Evolutionary conservation across 1,140 invertebrate genomes (phyloP).

Genomic region (Ostrea edulis): DNA sequence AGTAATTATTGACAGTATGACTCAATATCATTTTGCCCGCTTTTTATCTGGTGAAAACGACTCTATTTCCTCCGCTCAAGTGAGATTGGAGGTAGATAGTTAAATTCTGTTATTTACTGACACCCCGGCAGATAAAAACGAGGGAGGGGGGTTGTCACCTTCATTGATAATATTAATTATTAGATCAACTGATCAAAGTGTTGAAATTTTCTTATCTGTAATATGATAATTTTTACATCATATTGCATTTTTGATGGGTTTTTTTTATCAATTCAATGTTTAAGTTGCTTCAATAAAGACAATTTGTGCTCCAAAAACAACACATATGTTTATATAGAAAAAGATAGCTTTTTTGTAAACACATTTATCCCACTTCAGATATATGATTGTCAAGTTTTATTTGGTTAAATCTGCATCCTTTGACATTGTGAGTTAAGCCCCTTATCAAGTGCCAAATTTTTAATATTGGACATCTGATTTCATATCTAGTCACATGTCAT

Average conservation of each 20-base stretch:
- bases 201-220: background rate
- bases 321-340: too few relatives aligned
- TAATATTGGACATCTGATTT: too few relatives aligned
- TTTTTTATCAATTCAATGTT: background rate
- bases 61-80: background rate
- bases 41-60: constrained; percentile 18
- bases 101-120: background rate
- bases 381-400: too few relatives aligned
- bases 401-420: too few relatives aligned
- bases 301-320: background rate
- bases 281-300: background rate
- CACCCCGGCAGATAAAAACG: background rate
- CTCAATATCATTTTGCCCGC: background rate
- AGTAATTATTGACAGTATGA: constrained; percentile 27
- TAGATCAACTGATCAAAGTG: background rate
- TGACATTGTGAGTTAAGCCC: too few relatives aligned
- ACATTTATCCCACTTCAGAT: too few relatives aligned
- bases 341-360: too few relatives aligned
- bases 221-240: background rate
- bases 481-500: too few relatives aligned
- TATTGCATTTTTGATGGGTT: background rate
- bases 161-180: background rate
- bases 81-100: background rate
- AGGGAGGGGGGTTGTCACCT: background rate
- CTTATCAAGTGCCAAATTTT: too few relatives aligned